Evolutionary conservation across 2,888 invertebrate species (phyloP).

Genomic region (Drosophila demipolita): DNA sequence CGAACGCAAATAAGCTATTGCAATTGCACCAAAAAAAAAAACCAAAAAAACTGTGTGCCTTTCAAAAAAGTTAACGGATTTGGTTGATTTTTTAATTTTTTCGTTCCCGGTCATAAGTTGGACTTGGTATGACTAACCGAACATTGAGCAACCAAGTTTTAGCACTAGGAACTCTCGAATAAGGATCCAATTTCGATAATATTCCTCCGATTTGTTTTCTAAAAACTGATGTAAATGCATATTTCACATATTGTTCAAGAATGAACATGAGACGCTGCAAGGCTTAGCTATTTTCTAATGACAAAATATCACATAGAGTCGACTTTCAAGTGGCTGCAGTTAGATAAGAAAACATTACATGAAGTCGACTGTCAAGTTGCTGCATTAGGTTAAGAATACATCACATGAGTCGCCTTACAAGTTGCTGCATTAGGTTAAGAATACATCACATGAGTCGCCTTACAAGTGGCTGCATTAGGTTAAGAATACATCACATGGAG

Average conservation of each 20-base stretch:
- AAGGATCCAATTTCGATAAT: neutral
- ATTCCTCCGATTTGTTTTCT: neutral
- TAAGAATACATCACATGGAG: no score
- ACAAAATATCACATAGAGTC: no score
- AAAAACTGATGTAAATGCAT: conserved; percentile 1
- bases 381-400: no score
- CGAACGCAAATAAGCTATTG: neutral
- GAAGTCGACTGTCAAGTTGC: no score
- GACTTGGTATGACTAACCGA: neutral
- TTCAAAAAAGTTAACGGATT: neutral
- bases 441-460: no score
- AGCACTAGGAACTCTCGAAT: neutral
- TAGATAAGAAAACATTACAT: no score
- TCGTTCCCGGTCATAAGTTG: neutral
- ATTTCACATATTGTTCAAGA: neutral
- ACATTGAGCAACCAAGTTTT: neutral
- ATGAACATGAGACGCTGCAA: no score
- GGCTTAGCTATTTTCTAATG: no score
- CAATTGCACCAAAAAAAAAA: neutral
- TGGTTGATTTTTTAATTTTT: neutral
- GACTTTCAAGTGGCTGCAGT: no score
- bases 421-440: no score
- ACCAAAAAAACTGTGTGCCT: neutral
- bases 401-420: no score
- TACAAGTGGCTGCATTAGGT: no score